These are phyloP conservation scores for Oreochromis niloticus DNA, from an alignment of 2,113 vertebrate genomes.

Conservation along the genomic window DNA sequence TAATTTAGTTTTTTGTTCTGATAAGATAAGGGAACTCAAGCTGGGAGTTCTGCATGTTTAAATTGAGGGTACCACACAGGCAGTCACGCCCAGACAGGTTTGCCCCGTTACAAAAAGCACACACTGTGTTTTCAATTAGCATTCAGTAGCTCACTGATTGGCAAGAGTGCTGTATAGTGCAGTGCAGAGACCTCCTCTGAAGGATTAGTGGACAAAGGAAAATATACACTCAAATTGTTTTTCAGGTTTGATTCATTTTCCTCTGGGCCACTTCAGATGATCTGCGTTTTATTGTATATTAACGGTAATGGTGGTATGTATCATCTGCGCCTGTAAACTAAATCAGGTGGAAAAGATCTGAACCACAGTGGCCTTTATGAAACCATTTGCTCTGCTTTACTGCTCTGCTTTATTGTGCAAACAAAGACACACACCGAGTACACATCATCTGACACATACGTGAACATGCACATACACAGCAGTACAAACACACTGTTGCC, in stretches of 20 bases:
- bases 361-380: slow-evolving; percentile 27
- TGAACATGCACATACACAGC: not conserved
- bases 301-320: slow-evolving; percentile 5
- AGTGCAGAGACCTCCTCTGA: not conserved
- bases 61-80: slow-evolving; percentile 34
- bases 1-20: not conserved
- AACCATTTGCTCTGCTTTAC: slow-evolving; percentile 41
- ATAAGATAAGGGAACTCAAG: slow-evolving; percentile 44
- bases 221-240: not conserved
- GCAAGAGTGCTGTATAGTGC: not conserved
- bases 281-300: not conserved
- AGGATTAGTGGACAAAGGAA: not conserved
- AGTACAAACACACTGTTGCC: not conserved
- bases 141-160: slow-evolving; percentile 23
- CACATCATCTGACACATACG: not conserved
- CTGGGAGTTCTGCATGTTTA: slow-evolving; percentile 20
- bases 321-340: slow-evolving; percentile 16
- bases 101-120: slow-evolving; percentile 45
- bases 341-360: slow-evolving; percentile 40
- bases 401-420: slow-evolving; percentile 19
- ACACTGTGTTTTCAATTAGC: slow-evolving; percentile 43
- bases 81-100: slow-evolving; percentile 18
- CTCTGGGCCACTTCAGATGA: not conserved
- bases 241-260: not conserved
- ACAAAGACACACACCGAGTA: not conserved